A percentile compares a stretch with the other conserved stretches of the same genome.
phyloP scores from a whole-genome alignment of 2,888 invertebrate genomes.

The Megaustenia siamemsis region DNA sequence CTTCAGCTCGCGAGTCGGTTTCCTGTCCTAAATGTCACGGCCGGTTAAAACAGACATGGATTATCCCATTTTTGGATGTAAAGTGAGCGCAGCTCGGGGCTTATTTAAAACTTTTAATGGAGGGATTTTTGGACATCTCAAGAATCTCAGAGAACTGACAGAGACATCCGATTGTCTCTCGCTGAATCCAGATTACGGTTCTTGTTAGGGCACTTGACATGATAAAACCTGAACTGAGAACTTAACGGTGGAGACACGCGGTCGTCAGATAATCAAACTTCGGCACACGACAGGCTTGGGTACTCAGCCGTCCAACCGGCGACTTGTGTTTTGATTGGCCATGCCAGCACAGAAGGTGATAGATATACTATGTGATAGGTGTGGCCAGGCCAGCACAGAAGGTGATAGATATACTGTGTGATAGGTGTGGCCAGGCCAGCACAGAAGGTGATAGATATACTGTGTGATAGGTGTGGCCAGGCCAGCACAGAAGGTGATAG shows the following conservation, averaged over 20 bases:
- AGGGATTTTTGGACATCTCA: conserved; percentile 46
- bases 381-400: no score
- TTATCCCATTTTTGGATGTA: conserved; percentile 35
- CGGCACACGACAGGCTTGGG: neutral
- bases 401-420: no score
- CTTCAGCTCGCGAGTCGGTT: conserved; percentile 6
- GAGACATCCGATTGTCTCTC: conserved; percentile 53
- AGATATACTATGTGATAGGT: no score
- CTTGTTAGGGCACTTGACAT: conserved; percentile 52
- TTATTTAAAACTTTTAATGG: conserved; percentile 53
- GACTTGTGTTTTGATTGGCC: no score
- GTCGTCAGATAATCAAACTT: conserved; percentile 43
- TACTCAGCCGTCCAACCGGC: conserved; percentile 24
- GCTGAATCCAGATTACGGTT: conserved; percentile 48
- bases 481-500: no score
- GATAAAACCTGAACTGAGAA: conserved; percentile 36
- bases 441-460: no score
- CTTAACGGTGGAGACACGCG: conserved; percentile 38
- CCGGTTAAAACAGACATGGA: conserved; percentile 65
- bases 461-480: no score
- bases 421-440: no score
- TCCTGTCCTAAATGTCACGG: conserved; percentile 22
- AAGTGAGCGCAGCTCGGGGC: conserved; percentile 42
- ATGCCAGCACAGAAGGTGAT: no score
- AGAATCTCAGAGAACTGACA: conserved; percentile 44